Evolutionary conservation across 2,113 vertebrate species (phyloP), one percentile per base, ranked within the genome.

Genomic region (Tiliqua scincoides): DNA sequence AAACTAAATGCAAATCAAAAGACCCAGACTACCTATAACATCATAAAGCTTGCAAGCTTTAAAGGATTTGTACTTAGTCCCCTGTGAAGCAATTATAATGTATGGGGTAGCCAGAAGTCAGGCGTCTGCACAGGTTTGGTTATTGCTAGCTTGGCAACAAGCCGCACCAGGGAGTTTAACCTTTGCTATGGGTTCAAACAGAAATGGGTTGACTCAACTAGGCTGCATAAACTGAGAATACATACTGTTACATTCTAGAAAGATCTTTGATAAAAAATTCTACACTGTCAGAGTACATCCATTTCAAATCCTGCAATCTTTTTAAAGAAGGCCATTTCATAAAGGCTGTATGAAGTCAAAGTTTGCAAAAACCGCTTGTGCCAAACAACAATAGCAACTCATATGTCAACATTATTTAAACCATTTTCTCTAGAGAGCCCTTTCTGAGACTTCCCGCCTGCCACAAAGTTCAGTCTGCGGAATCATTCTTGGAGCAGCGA

Each of bases 61-160:
- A 83, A 89, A 90, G 85, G 82, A 84, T 89, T 91, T 88, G 67
- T 78, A 88, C 89, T 91, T 88, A 65, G 83, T 89, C 85, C 72
- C 61, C 37, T 90, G 85, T 87, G 48, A 91, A 87, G 57, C 81
- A 88, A 88, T 92, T 92, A 94, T 77, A 90, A 87, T 78, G 88
- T 70, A 90, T 90, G 37, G 62, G 83, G 84, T 89, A 90, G 86
- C 68, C 73, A 87, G 89, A 95, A 91, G 84, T n/a, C 87, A 93
- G 89, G 83, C 65, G 32, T 40, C 12, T 79, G 84, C 87, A 61
- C 89, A 92, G 93, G 85, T 84, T 88, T 65, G 88, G 85, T 57
- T 89, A 71, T 71, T 54, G 25, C 23, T 9, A 93, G 62, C 57
- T 61, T 93, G 87, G 43, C 84, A 91, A 43, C 54, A 91, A 92